Base-by-base conservation (phyloP, 2,797 vertebrate species). In the Coccyzus lansbergi region DNA sequence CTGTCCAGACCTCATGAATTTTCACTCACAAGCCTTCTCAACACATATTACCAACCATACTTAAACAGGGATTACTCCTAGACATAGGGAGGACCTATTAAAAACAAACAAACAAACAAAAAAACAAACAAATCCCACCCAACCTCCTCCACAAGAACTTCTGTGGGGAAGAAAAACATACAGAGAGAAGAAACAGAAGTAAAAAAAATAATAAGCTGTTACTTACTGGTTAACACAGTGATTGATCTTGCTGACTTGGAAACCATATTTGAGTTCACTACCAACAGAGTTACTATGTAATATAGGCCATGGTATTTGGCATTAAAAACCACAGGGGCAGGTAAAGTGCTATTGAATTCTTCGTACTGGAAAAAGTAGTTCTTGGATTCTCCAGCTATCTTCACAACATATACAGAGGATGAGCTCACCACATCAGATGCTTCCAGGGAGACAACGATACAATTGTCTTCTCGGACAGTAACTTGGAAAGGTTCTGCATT, bases 181-280 rank as follows among this genome's bases (percentile, higher is more conserved):
- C 44, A 75, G 9, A 65, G 65, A 86, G 56, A 85, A 51, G 53
- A 26, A 67, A 72, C 15, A 63, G 59, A 67, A 86, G 10, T 9
- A 4, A 44, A 59, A 59, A 49, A 33, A 15, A 62, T 31, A 75
- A 34, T 2, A 40, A 28, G 26, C 7, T 80, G n/a, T 93, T 94
- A 97, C 98, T 98, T 98, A 99, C 99, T 99, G 77, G 99, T 99
- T 96, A 99, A 97, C 69, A 99, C 96, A 10, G 98, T 96, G 40
- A 98, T 70, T 8, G 98, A 98, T 95, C 97, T 97, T 21, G 97
- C 59, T 11, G 99, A 98, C 93, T 98, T 98, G 97, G 98, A 98
- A 95, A 98, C 98, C 96, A 94, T 93, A 67, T 97, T 98, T 49
- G 98, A 98, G 69, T 97, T 98, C 69, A 96, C 96, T n/a, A 98